A percentile compares a stretch with the other conserved stretches of the same genome.
These are phyloP conservation scores for Gryllus bimaculatus DNA, from an alignment of 1,140 invertebrate genomes.

Conservation along the genomic window DNA sequence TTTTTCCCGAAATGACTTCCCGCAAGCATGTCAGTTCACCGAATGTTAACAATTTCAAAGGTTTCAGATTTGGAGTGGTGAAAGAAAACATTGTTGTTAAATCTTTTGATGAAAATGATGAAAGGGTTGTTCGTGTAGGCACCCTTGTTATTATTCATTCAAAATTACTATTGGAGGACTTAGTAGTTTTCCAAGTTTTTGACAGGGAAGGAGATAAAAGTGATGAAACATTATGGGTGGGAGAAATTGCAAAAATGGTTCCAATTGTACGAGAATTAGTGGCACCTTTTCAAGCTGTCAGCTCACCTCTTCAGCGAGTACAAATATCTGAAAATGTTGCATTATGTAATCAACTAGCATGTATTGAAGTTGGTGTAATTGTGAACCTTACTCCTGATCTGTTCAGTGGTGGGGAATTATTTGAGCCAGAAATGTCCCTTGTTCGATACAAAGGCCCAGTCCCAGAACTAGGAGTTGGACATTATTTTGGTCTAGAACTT, in stretches of 20 bases:
- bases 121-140: background rate
- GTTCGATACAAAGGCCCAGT: constrained; percentile 45
- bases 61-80: background rate
- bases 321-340: constrained; percentile 36
- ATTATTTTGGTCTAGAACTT: constrained; percentile 46
- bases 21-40: background rate
- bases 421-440: constrained; percentile 24
- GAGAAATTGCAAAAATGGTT: constrained; percentile 26
- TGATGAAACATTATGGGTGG: background rate
- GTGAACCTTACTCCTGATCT: constrained; percentile 30
- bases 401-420: background rate
- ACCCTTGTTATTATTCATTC: background rate
- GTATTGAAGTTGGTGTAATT: constrained; percentile 29
- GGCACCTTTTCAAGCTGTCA: constrained; percentile 39
- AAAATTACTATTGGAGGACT: background rate
- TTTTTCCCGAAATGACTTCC: background rate
- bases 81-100: background rate
- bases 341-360: constrained; percentile 36
- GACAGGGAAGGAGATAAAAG: background rate
- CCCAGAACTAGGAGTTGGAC: constrained; percentile 38
- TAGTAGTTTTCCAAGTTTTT: background rate
- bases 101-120: background rate
- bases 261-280: constrained; percentile 35
- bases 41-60: background rate
- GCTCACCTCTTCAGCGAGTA: constrained; percentile 38